These are phyloP conservation scores for Exaiptasia diaphana DNA, from an alignment of 64 coral and sea anemone genomes.

Conservation along the genomic window DNA sequence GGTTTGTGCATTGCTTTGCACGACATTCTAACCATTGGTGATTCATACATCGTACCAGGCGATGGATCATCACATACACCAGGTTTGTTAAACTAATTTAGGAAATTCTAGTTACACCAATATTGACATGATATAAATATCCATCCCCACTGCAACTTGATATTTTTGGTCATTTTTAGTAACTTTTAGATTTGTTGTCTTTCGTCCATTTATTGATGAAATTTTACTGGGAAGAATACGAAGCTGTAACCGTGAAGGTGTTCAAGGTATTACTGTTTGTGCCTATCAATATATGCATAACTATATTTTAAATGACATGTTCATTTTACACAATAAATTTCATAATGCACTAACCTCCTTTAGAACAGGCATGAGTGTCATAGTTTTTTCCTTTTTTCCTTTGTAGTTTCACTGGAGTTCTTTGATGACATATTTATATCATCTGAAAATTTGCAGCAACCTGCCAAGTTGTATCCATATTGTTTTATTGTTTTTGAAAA, in stretches of 20 bases:
- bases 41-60: constrained; percentile 92
- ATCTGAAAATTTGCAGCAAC: constrained; percentile 89
- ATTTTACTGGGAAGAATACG: constrained; percentile 84
- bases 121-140: not conserved
- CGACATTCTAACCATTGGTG: constrained; percentile 86
- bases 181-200: constrained; percentile 91
- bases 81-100: constrained; percentile 33
- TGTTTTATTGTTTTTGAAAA: not conserved
- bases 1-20: constrained; percentile 86
- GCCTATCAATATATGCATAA: not conserved
- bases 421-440: constrained; percentile 97
- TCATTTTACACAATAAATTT: not conserved
- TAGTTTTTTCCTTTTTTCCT: not conserved
- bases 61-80: constrained; percentile 97
- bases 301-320: not conserved
- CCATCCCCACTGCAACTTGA: too few relatives aligned
- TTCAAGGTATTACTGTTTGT: constrained; percentile 59
- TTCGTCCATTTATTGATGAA: constrained; percentile 94
- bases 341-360: too few relatives aligned
- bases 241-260: constrained; percentile 89
- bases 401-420: constrained; percentile 95
- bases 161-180: constrained; percentile 53
- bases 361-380: too few relatives aligned
- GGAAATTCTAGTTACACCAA: not conserved
- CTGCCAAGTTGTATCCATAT: constrained; percentile 95